Conservation (phyloP, 1,140 invertebrate genomes). For the Drosophila kanapiae region DNA sequence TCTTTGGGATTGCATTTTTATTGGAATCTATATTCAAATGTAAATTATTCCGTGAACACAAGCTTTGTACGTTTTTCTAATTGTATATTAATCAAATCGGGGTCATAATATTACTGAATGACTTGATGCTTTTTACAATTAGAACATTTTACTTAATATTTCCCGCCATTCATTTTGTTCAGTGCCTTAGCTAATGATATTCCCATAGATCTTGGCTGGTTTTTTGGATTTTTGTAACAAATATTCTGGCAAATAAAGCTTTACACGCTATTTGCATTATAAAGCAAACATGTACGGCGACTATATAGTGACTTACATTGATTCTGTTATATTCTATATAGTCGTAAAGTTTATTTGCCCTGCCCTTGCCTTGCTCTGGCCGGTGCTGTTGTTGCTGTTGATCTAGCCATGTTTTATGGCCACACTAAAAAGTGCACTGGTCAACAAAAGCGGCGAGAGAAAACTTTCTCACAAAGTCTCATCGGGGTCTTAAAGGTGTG, state of each 20-base stretch:
- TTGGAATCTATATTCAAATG: not conserved
- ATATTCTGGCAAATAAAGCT: conserved; percentile 70
- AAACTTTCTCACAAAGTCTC: conserved; percentile 71
- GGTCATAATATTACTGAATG: conserved; percentile 1
- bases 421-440: conserved; percentile 79
- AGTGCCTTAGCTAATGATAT: conserved; percentile 35
- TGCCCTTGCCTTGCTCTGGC: conserved; percentile 60
- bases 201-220: conserved; percentile 39
- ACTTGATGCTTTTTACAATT: not conserved
- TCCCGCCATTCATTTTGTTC: conserved; percentile 13
- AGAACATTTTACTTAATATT: not conserved
- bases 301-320: conserved; percentile 68
- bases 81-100: conserved; percentile 6
- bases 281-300: conserved; percentile 60
- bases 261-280: conserved; percentile 69
- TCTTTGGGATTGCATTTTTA: not conserved
- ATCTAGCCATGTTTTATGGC: conserved; percentile 66
- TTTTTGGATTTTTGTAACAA: conserved; percentile 74
- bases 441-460: conserved; percentile 61
- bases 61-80: conserved; percentile 3
- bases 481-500: conserved; percentile 5
- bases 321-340: conserved; percentile 72
- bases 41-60: not conserved
- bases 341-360: conserved; percentile 81
- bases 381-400: conserved; percentile 34